phyloP scores from a whole-genome alignment of 2,888 invertebrate genomes.

The Drosophila phalerata region DNA sequence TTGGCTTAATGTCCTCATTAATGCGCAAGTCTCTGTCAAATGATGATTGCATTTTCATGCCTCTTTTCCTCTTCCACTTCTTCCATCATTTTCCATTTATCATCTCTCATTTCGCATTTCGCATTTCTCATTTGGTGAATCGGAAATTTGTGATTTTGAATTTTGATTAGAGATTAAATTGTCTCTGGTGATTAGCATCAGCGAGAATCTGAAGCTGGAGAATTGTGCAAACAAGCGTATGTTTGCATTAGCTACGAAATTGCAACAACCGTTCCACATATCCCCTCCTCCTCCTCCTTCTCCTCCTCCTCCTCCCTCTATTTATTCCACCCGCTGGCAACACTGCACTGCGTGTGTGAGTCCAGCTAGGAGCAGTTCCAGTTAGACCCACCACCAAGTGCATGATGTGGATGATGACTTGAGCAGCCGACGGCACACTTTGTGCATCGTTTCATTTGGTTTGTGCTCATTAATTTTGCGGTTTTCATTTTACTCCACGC shows the following conservation, averaged over 20 bases:
- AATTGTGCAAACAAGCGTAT: constrained; percentile 79
- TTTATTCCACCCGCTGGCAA: constrained; percentile 2
- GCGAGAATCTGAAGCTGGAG: constrained; percentile 30
- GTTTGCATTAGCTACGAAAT: constrained; percentile 71
- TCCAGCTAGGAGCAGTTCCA: constrained; percentile 12
- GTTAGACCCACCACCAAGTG: constrained; percentile 49
- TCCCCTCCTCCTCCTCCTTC: background rate
- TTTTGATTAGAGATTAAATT: constrained; percentile 82
- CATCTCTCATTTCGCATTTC: constrained; percentile 50
- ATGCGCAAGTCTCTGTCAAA: constrained; percentile 46
- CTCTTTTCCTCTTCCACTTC: background rate
- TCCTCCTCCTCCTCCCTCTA: too few relatives aligned
- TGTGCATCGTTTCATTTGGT: constrained; percentile 72
- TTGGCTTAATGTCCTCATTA: constrained; percentile 59
- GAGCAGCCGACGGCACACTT: constrained; percentile 58
- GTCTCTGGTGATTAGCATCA: constrained; percentile 80
- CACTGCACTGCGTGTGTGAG: constrained; percentile 24
- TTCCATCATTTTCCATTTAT: constrained; percentile 35
- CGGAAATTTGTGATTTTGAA: constrained; percentile 79
- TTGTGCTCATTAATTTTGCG: constrained; percentile 80
- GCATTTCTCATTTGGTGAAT: constrained; percentile 54
- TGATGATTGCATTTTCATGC: constrained; percentile 63
- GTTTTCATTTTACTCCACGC: constrained; percentile 47
- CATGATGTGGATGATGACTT: constrained; percentile 24
- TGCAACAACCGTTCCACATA: constrained; percentile 34